Base-by-base conservation (phyloP, 23 tunicate genomes). In the Corella eumyota region DNA sequence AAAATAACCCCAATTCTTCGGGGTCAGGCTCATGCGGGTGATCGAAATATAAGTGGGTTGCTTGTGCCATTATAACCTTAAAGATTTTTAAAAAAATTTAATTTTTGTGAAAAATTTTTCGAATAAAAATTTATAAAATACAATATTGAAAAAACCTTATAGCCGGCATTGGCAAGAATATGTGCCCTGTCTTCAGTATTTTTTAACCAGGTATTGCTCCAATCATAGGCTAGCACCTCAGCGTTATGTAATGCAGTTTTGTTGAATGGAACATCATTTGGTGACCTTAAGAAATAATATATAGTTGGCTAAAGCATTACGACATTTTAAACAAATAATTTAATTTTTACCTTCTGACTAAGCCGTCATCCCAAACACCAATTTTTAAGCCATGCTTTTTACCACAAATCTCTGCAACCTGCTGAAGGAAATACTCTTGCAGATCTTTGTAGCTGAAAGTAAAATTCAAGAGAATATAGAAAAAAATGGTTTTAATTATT, bases 11-110 rank as follows among this genome's bases (percentile, higher is more conserved):
- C 27, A 53, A 3, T 46, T 88, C 96, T 4, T 88, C 96, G 1
- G 88, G 96, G 68, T 88, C 96, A 26, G 96, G 88, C 46, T 88
- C 96, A 1, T 88, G 85, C 29, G 96, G 96, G 56, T 78, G 87
- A 46, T 88, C 96, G 36, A 88, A 79, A 62, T 88, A 88, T 13
- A 77, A 44, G 34, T 88, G 96, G 54, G 88, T 88, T 25, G 88
- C 81, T 7, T 69, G 71, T 1, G 96, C 50, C 57, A 88, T 20
- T 4, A 88, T 71, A n/a, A 88, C 96, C 91, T 81, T 45, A 28
- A n/a, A n/a, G n/a, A n/a, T n/a, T n/a, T n/a, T n/a, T n/a, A n/a
- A n/a, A n/a, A n/a, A n/a, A n/a, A n/a, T n/a, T n/a, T n/a, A n/a
- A n/a, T n/a, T n/a, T n/a, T n/a, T n/a, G n/a, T n/a, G n/a, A n/a